phyloP scores from a whole-genome alignment of 2,797 vertebrate genomes.

The Hipposideros larvatus region DNA sequence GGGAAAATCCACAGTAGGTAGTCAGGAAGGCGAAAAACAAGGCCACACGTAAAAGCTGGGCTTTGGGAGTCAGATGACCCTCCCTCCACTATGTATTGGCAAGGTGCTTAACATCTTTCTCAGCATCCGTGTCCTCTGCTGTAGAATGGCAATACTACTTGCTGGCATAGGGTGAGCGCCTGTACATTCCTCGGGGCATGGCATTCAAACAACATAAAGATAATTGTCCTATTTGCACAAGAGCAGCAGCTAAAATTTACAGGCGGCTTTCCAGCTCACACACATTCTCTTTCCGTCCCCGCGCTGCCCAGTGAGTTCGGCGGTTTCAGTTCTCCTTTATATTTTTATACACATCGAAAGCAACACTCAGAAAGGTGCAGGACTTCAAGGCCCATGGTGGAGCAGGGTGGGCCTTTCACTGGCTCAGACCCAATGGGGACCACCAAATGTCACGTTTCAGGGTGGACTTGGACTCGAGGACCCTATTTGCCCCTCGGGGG shows the following conservation, averaged over 20 bases:
- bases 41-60: not conserved
- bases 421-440: not conserved
- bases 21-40: not conserved
- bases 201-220: fast-evolving
- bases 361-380: not conserved
- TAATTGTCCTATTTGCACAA: not conserved
- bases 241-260: not conserved
- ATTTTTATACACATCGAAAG: not conserved
- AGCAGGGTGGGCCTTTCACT: not conserved
- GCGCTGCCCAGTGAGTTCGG: not conserved
- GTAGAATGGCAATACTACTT: not conserved
- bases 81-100: fast-evolving
- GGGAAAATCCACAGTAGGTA: not conserved
- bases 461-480: fast-evolving
- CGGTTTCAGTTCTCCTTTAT: not conserved
- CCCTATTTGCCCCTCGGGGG: not conserved
- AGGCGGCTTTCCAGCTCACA: not conserved
- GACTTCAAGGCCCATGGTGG: not conserved
- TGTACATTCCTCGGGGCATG: not conserved
- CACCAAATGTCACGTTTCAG: not conserved
- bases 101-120: not conserved
- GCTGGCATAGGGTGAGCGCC: not conserved
- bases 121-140: not conserved
- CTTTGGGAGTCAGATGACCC: not conserved
- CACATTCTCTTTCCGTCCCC: not conserved